These are phyloP conservation scores for Hydractinia echinata DNA, from an alignment of 30 jellyfish, hydroid and myxozoan genomes.

Conservation along the genomic window DNA sequence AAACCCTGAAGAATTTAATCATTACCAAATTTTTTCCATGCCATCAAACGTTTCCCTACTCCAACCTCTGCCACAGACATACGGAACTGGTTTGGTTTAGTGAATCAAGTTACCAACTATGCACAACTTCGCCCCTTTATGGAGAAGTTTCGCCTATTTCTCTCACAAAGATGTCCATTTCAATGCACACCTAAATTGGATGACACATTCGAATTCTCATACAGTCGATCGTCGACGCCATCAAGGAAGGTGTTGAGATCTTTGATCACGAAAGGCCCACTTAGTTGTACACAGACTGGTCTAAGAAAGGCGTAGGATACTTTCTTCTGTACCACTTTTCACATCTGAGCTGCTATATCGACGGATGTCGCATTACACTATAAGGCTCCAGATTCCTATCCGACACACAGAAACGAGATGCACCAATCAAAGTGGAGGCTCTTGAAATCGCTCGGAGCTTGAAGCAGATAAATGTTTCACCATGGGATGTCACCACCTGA, in stretches of 20 bases:
- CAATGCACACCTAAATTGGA: not conserved
- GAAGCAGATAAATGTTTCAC: constrained; percentile 1
- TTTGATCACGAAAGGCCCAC: not conserved
- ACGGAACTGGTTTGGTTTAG: not conserved
- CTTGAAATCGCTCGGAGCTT: constrained; percentile 22
- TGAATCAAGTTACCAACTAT: constrained; percentile 8
- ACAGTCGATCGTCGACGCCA: not conserved
- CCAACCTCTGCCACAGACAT: no score
- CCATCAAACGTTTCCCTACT: constrained; percentile 36
- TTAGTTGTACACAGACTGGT: constrained; percentile 11
- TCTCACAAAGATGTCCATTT: not conserved
- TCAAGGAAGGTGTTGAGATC: constrained; percentile 18
- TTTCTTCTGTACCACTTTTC: not conserved
- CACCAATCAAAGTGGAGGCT: constrained; percentile 32
- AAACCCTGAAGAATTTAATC: constrained; percentile 2
- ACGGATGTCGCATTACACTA: constrained; percentile 7
- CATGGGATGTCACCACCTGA: no score
- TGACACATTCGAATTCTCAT: not conserved
- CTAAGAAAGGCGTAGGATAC: constrained; percentile 13
- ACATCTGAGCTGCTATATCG: not conserved
- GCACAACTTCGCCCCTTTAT: not conserved
- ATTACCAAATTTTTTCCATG: constrained; percentile 2
- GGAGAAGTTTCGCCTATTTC: not conserved
- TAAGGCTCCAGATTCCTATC: constrained; percentile 13
- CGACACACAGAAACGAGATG: constrained; percentile 18